Evolutionary conservation across 2,797 vertebrate species (phyloP), one percentile per base, ranked within the genome.

Genomic region (Cuniculus paca): DNA sequence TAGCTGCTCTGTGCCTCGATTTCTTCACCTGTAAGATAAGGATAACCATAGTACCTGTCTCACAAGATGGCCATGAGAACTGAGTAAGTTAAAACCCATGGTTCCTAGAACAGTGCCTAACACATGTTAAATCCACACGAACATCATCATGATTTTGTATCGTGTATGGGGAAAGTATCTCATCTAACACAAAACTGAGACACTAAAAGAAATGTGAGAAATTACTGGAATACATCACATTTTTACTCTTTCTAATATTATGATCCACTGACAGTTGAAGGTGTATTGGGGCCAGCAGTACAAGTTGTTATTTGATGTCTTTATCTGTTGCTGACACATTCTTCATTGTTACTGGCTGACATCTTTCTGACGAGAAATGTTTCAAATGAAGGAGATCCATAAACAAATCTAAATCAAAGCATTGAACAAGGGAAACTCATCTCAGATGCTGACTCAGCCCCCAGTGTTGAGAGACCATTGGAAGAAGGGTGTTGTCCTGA

Each of bases 141-240:
- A 22, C 86, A 68, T 80, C 42, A 3, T 39, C 54, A 3, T n/a
- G 36, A 86, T 78, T 89, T 52, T 88, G 22, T 50, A 26, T 63
- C 39, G 54, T 5, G 1, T 80, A 13, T 80, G 50, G 36, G 39
- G 52, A 63, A 39, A 93, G 22, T 31, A 6, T 54, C 63, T 24
- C 22, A 34, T 90, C 78, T 95, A 85, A 65, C 42, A 77, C n/a
- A 74, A 88, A 95, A 86, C 39, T 60, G 68, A 93, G n/a, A 82
- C 52, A 50, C 75, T 91, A 82, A 83, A 89, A 72, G 63, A 80
- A 82, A 52, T 45, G 63, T 54, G 45, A 58, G 82, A 63, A 84
- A 34, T 34, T 68, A 31, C 61, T 83, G 48, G 91, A 79, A 75
- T 80, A 14, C 5, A 3, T 58, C 39, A 26, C 26, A 36, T 60